Base-by-base conservation (phyloP, 2,113 vertebrate genomes). In the Cyanistes caeruleus region DNA sequence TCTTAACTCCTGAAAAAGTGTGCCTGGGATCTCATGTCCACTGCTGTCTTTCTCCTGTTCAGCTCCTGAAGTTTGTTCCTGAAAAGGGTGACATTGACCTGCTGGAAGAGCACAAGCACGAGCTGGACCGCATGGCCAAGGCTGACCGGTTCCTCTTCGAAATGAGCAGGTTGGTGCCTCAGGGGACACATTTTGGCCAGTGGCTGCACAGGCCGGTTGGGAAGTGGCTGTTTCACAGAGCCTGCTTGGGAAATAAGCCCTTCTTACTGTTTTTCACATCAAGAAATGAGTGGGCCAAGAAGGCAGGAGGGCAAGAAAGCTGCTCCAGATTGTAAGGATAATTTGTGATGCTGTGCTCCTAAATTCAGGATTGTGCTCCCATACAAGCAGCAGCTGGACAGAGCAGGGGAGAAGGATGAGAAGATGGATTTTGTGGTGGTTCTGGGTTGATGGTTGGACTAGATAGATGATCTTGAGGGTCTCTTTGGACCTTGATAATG, bases 21-120 rank as follows among this genome's bases (percentile, higher is more conserved):
- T 89, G 46, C 48, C 5, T 2, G 14, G 14, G 35, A 15, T 16
- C 60, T 96, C 64, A 12, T 13, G 25, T 39, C 44, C 59, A 58
- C 31, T 7, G 14, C 10, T 84, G 73, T 89, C 37, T 96, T 89
- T 79, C 33, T 35, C 23, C 59, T 94, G 39, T 58, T 87, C 96
- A 99, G 99, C 98, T 99, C 87, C 98, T 99, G 97, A 99, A 99
- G 97, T 99, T 99, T 90, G 97, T 99, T 93, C 99, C 99, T 52
- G 99, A 99, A 74, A 99, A 99, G 96, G 98, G 98, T 13, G 99
- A 99, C 44, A 98, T 99, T 90, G 99, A 99, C 95, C 98, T 99
- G 7, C 97, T 99, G 95, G 99, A 99, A 80, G 99, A 99, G 76
- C 99, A 99, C 69, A 99, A 99, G 84, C 99, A 99, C 1, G 99